phyloP scores from a whole-genome alignment of 92 coral and sea anemone genomes.

The Zoanthus sansibaricus region DNA sequence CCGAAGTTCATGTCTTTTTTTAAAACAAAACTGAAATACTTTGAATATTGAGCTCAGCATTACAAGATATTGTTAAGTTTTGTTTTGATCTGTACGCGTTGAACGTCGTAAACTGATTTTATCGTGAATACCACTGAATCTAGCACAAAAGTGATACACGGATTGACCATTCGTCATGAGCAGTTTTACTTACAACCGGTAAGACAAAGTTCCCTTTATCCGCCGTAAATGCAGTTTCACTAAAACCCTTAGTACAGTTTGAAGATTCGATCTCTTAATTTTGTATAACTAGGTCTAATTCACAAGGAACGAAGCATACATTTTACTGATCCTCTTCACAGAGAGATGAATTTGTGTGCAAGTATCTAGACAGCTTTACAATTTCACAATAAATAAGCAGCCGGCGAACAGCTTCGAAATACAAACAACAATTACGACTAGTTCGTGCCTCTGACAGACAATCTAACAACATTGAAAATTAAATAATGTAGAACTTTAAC shows the following conservation, averaged over 20 bases:
- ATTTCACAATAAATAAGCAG: background rate
- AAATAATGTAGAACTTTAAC: conserved; percentile 31
- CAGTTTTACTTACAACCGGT: too few species aligned
- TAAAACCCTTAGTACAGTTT: background rate
- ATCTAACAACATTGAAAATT: conserved; percentile 35
- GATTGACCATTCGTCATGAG: too few species aligned
- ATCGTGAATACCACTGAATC: background rate
- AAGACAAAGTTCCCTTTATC: too few species aligned
- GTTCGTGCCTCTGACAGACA: background rate
- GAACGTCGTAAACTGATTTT: background rate
- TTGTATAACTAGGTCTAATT: background rate
- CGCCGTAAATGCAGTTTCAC: too few species aligned
- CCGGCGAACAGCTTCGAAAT: conserved; percentile 32
- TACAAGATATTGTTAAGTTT: background rate
- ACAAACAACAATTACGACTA: conserved; percentile 30
- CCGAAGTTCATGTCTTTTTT: background rate
- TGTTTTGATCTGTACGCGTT: background rate
- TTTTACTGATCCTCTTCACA: background rate
- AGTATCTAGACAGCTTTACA: background rate
- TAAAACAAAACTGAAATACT: background rate
- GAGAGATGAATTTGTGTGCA: background rate
- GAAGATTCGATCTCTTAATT: background rate
- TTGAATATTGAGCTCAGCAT: background rate
- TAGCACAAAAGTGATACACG: background rate
- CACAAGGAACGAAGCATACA: background rate